A percentile compares a stretch with the other conserved stretches of the same genome.
Conservation (phyloP, 2,113 vertebrate genomes). For the Oncorhynchus tshawytscha region DNA sequence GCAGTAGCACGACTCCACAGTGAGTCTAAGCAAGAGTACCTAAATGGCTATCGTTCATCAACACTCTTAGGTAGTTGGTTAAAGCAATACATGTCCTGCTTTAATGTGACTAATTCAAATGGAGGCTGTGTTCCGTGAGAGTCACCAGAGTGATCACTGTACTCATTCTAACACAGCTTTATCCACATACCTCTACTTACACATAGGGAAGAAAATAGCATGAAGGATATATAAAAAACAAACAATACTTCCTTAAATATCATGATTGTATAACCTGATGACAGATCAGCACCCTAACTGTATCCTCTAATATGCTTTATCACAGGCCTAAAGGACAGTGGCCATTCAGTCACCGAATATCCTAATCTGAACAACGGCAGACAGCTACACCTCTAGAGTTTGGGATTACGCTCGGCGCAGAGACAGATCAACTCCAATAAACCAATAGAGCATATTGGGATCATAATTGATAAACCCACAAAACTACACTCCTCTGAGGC, state of each 20-base stretch:
- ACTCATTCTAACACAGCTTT: too few relatives aligned
- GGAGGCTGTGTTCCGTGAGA: too few relatives aligned
- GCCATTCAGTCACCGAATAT: background rate
- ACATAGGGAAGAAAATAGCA: too few relatives aligned
- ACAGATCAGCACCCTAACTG: background rate
- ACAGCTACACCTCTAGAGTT: conserved; percentile 2
- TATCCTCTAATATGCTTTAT: too few relatives aligned
- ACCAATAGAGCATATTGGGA: conserved; percentile 15
- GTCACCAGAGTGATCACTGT: too few relatives aligned
- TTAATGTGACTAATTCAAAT: too few relatives aligned
- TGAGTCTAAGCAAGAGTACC: too few relatives aligned
- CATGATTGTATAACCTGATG: background rate
- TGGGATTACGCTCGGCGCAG: conserved; percentile 18
- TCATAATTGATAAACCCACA: conserved; percentile 21
- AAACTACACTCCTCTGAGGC: background rate
- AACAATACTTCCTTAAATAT: background rate
- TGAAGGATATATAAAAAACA: background rate
- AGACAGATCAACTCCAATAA: conserved; percentile 9
- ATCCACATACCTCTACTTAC: too few relatives aligned
- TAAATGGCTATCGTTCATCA: too few relatives aligned
- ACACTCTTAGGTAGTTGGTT: too few relatives aligned
- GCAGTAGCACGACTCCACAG: too few relatives aligned
- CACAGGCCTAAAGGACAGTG: background rate
- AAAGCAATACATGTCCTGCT: too few relatives aligned
- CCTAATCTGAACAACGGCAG: conserved; percentile 5